Evolutionary conservation across 2,888 invertebrate species (phyloP).

Genomic region (Aspidiotus destructor): DNA sequence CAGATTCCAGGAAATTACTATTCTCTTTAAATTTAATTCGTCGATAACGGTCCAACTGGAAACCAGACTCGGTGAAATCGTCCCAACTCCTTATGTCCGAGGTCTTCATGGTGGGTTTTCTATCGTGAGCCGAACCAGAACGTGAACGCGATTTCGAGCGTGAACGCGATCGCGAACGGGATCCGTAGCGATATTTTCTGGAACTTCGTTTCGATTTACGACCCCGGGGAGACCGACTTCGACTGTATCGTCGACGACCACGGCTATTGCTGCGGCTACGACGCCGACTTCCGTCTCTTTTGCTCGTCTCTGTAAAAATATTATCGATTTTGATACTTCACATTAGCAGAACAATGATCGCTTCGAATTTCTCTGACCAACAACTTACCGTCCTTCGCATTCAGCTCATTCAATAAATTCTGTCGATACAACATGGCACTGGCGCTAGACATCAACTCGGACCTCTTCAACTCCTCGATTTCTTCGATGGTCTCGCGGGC

Average conservation of each 20-base stretch:
- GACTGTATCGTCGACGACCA: conserved; percentile 10
- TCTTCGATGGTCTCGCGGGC: conserved; percentile 36
- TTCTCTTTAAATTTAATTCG: conserved; percentile 33
- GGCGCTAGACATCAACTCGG: conserved; percentile 30
- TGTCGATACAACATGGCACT: conserved; percentile 19
- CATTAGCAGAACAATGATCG: not conserved
- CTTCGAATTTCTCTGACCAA: not conserved
- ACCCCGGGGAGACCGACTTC: conserved; percentile 16
- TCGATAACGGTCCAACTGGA: conserved; percentile 33
- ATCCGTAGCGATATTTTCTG: conserved; percentile 30
- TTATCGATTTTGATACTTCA: not conserved
- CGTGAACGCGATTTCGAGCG: conserved; percentile 34
- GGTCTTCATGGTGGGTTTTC: conserved; percentile 26
- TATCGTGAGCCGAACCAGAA: conserved; percentile 24
- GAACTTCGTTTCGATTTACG: conserved; percentile 24
- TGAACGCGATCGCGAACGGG: conserved; percentile 32
- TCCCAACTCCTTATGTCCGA: conserved; percentile 34
- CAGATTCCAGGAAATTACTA: conserved; percentile 26
- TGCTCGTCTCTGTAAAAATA: not conserved
- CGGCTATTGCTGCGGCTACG: conserved; percentile 17
- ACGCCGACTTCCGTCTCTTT: conserved; percentile 7
- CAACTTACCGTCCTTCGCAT: too few relatives aligned
- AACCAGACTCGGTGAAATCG: conserved; percentile 33
- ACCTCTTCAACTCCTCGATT: conserved; percentile 36
- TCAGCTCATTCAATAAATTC: conserved; percentile 4